These are phyloP conservation scores for Okapia johnstoni DNA, from an alignment of 2,113 vertebrate species.

Conservation along the genomic window DNA sequence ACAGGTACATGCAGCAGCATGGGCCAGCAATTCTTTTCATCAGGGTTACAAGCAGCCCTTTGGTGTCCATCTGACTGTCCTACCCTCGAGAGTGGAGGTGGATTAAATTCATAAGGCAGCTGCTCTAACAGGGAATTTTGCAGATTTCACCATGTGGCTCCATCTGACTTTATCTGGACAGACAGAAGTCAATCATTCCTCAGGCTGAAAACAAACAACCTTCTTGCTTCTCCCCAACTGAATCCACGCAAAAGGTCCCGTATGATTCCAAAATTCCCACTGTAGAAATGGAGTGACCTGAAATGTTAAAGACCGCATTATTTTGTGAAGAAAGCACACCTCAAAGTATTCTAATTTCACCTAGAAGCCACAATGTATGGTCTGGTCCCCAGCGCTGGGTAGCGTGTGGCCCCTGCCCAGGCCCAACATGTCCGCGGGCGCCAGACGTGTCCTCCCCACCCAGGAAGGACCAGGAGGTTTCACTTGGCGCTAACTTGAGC, in stretches of 20 bases:
- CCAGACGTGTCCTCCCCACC: slow-evolving; percentile 72
- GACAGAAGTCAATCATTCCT: slow-evolving; percentile 81
- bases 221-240: slow-evolving; percentile 77
- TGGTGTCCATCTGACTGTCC: slow-evolving; percentile 68
- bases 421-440: slow-evolving; percentile 63
- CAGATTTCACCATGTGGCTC: slow-evolving; percentile 84
- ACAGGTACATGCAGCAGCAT: slow-evolving; percentile 87
- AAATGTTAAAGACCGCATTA: slow-evolving; percentile 88
- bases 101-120: slow-evolving; percentile 87
- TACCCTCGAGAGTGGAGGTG: slow-evolving; percentile 85
- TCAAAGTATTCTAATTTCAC: slow-evolving; percentile 89
- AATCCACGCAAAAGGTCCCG: slow-evolving; percentile 84
- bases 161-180: slow-evolving; percentile 84
- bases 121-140: slow-evolving; percentile 89
- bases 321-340: slow-evolving; percentile 84
- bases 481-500: slow-evolving; percentile 40
- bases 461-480: slow-evolving; percentile 12
- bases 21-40: slow-evolving; percentile 78
- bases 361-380: slow-evolving; percentile 91
- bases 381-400: slow-evolving; percentile 86
- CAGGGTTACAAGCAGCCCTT: slow-evolving; percentile 90
- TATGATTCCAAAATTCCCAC: slow-evolving; percentile 80
- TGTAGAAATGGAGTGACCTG: slow-evolving; percentile 87
- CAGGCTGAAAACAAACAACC: slow-evolving; percentile 78
- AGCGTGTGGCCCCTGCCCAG: slow-evolving; percentile 83